Evolutionary conservation across 2,797 vertebrate species (phyloP).

Genomic region (Xyrichtys novacula): DNA sequence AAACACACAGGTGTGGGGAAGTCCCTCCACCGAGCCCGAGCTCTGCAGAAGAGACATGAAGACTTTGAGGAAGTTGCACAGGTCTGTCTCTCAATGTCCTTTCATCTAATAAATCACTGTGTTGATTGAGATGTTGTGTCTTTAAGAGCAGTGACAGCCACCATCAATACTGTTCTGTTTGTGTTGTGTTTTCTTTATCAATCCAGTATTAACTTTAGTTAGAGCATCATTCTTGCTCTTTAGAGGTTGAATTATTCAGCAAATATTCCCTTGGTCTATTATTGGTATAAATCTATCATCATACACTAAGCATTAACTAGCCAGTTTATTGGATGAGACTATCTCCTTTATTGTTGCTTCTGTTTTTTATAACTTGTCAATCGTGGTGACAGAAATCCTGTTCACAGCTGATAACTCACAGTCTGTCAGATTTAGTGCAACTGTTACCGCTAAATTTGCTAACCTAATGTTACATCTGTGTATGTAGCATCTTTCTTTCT

Average conservation of each 20-base stretch:
- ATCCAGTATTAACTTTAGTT: no score
- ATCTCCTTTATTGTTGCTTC: background rate
- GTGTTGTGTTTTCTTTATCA: no score
- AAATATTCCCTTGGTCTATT: no score
- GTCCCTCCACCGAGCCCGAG: constrained; percentile 94
- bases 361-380: background rate
- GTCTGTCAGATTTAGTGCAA: constrained; percentile 3
- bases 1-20: constrained; percentile 98
- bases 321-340: background rate
- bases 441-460: background rate
- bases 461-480: background rate
- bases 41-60: constrained; percentile 96
- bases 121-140: background rate
- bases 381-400: background rate
- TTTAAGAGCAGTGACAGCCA: background rate
- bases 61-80: constrained; percentile 99
- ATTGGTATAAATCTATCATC: no score
- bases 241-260: no score
- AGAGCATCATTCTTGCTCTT: no score
- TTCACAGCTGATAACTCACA: no score
- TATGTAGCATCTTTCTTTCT: constrained; percentile 23
- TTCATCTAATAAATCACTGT: background rate
- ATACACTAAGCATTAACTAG: background rate
- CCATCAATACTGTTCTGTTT: no score
- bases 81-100: constrained; percentile 74